Percentiles rank a stretch among this genome's conserved stretches.
Conservation (phyloP, 2,888 invertebrate genomes). For the Margaritifera margaritifera region DNA sequence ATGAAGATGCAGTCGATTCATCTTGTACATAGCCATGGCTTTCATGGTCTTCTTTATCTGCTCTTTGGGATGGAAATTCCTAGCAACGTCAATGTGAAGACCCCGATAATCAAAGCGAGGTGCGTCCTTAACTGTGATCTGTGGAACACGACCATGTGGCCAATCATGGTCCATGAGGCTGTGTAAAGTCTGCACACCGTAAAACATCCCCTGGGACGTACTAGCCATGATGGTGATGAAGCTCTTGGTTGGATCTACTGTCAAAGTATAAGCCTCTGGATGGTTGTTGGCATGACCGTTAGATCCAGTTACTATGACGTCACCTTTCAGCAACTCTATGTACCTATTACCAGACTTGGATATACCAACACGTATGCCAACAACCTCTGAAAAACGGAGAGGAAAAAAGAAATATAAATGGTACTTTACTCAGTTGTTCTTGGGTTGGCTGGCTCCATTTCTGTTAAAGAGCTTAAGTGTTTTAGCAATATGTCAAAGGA, state of each 20-base stretch:
- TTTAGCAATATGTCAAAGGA: no score
- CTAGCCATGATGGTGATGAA: constrained; percentile 43
- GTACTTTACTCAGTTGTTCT: no score
- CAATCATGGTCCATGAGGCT: constrained; percentile 21
- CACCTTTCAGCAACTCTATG: constrained; percentile 21
- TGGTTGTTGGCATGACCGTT: constrained; percentile 15
- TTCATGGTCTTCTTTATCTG: constrained; percentile 55
- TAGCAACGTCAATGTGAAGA: constrained; percentile 62
- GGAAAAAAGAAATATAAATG: background rate
- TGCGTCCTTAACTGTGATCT: constrained; percentile 46
- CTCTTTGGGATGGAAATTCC: constrained; percentile 63
- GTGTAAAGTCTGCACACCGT: constrained; percentile 56
- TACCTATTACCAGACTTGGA: constrained; percentile 23
- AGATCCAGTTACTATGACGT: constrained; percentile 14
- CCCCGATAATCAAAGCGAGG: constrained; percentile 66
- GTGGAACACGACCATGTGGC: constrained; percentile 22
- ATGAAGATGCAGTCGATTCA: constrained; percentile 69
- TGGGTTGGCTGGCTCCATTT: no score
- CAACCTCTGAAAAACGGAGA: constrained; percentile 23
- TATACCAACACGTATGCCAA: constrained; percentile 15
- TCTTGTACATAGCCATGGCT: constrained; percentile 67
- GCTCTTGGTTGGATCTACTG: constrained; percentile 32
- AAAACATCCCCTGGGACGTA: constrained; percentile 51
- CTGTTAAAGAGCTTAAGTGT: no score
- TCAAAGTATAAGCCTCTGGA: constrained; percentile 52